Percentiles rank a stretch among this genome's conserved stretches.
These are phyloP conservation scores for Parapsyche elsis DNA, from an alignment of 1,140 invertebrate genomes.

Conservation along the genomic window DNA sequence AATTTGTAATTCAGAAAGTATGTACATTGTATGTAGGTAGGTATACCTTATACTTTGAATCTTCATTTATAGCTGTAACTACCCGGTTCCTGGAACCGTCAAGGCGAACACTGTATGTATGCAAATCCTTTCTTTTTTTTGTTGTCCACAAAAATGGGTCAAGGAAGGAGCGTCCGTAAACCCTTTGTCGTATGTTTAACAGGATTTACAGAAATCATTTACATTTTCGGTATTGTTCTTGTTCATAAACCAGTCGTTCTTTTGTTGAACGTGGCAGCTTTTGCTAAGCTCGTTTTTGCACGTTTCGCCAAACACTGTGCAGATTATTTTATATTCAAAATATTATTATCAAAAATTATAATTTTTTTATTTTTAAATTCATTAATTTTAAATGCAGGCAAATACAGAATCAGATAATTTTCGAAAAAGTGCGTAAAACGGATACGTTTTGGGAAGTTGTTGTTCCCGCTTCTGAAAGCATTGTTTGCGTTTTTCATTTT, in stretches of 20 bases:
- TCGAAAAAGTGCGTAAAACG: not conserved
- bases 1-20: too few relatives aligned
- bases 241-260: not conserved
- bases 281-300: too few relatives aligned
- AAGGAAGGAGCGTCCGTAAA: not conserved
- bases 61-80: not conserved
- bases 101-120: not conserved
- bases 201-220: slow-evolving; percentile 17
- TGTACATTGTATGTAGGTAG: too few relatives aligned
- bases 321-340: too few relatives aligned
- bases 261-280: too few relatives aligned
- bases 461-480: not conserved
- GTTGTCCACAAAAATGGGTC: slow-evolving; percentile 15
- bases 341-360: too few relatives aligned
- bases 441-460: not conserved
- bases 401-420: not conserved
- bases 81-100: not conserved
- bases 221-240: not conserved
- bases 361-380: not conserved
- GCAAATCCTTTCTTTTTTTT: slow-evolving; percentile 23
- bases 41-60: too few relatives aligned
- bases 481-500: slow-evolving; percentile 45
- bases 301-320: too few relatives aligned
- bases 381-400: not conserved
- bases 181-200: not conserved